Evolutionary conservation across 2,113 vertebrate species (phyloP).

Genomic region (Lophotis ruficrista): DNA sequence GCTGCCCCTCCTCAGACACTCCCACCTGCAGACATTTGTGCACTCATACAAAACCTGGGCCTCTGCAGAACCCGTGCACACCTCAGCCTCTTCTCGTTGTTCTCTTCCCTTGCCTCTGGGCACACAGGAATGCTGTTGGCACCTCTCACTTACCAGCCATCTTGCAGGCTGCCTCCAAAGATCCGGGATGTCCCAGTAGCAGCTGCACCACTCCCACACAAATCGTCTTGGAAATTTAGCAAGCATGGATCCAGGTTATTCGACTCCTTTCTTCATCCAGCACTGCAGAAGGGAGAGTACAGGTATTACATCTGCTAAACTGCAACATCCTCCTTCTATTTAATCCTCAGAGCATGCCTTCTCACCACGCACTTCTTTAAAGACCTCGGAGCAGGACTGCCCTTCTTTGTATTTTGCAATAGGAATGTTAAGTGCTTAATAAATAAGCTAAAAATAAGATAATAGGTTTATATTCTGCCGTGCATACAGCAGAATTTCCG

Average conservation of each 20-base stretch:
- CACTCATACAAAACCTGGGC: not conserved
- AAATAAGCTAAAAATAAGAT: not conserved
- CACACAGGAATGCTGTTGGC: not conserved
- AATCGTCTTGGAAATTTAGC: not conserved
- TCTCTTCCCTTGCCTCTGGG: not conserved
- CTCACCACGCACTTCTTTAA: not conserved
- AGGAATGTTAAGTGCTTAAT: not conserved
- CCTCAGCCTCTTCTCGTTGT: not conserved
- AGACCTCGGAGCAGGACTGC: not conserved
- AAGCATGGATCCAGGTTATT: not conserved
- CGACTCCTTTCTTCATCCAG: not conserved
- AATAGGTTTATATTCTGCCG: not conserved
- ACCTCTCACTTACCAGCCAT: rapidly evolving
- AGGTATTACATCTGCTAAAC: not conserved
- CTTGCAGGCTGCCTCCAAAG: not conserved
- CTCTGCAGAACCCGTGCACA: rapidly evolving
- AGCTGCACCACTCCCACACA: not conserved
- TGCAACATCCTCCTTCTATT: not conserved
- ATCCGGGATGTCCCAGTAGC: not conserved
- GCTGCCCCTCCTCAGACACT: not conserved
- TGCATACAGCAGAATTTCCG: not conserved
- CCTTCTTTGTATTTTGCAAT: not conserved
- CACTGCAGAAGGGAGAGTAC: not conserved
- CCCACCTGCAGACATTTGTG: not conserved
- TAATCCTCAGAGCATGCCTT: not conserved